phyloP scores from a whole-genome alignment of 2,888 invertebrate species.

The Antheraea assamensis region DNA sequence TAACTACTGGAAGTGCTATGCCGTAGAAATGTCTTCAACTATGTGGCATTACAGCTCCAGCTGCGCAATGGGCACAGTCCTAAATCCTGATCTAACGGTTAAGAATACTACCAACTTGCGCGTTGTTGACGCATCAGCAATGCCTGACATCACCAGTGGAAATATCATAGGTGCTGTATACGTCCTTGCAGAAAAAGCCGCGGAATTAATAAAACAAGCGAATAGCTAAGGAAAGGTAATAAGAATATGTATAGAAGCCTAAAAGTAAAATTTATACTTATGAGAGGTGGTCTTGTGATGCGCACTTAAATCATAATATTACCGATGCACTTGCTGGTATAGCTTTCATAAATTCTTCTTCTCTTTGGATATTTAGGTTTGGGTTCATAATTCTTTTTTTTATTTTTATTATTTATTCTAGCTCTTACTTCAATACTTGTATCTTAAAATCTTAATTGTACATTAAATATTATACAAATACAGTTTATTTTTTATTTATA shows the following conservation, averaged over 20 bases:
- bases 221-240: no score
- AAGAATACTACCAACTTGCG: conserved; percentile 35
- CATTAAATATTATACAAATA: neutral
- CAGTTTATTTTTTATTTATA: neutral
- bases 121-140: conserved; percentile 44
- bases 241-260: no score
- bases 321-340: neutral
- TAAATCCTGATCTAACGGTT: conserved; percentile 79
- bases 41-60: conserved; percentile 86
- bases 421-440: neutral
- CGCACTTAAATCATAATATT: neutral
- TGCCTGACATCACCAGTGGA: conserved; percentile 80
- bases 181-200: conserved; percentile 44
- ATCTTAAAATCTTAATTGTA: neutral
- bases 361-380: neutral
- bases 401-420: no score
- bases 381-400: neutral
- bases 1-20: conserved; percentile 40
- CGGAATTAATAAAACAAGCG: conserved; percentile 36
- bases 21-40: conserved; percentile 70
- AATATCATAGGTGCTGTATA: conserved; percentile 76
- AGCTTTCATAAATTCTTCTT: no score
- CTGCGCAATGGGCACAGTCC: conserved; percentile 88
- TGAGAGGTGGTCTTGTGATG: no score
- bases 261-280: no score